These are phyloP conservation scores for Caenorhabditis remanei DNA, from an alignment of 1,140 invertebrate species.

Conservation along the genomic window DNA sequence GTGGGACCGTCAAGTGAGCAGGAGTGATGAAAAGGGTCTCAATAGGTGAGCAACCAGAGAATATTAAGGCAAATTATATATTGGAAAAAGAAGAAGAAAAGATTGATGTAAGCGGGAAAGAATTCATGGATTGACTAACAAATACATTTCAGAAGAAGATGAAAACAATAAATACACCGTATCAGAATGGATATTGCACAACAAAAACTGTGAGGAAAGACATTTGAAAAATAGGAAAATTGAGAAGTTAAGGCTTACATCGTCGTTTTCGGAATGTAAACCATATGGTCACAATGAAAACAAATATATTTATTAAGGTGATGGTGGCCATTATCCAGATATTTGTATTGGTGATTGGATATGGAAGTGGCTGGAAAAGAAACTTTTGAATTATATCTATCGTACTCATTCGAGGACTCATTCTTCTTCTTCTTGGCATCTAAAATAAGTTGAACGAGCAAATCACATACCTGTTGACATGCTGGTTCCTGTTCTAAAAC, in stretches of 20 bases:
- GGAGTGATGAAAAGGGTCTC: too few species aligned
- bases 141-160: background rate
- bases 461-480: constrained; percentile 16
- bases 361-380: background rate
- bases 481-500: constrained; percentile 54
- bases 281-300: constrained; percentile 43
- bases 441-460: background rate
- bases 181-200: constrained; percentile 50
- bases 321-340: constrained; percentile 22
- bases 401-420: too few species aligned
- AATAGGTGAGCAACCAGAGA: too few species aligned
- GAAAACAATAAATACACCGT: constrained; percentile 48
- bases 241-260: background rate
- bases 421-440: background rate
- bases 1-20: background rate
- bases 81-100: background rate
- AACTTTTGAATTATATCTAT: background rate
- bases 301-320: background rate
- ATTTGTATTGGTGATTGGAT: constrained; percentile 18
- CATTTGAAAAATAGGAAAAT: background rate
- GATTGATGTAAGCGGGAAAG: background rate
- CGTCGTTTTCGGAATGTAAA: constrained; percentile 39
- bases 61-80: background rate
- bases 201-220: background rate
- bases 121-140: background rate